phyloP scores from a whole-genome alignment of 2,797 vertebrate genomes.

The Psittacula derbiana region DNA sequence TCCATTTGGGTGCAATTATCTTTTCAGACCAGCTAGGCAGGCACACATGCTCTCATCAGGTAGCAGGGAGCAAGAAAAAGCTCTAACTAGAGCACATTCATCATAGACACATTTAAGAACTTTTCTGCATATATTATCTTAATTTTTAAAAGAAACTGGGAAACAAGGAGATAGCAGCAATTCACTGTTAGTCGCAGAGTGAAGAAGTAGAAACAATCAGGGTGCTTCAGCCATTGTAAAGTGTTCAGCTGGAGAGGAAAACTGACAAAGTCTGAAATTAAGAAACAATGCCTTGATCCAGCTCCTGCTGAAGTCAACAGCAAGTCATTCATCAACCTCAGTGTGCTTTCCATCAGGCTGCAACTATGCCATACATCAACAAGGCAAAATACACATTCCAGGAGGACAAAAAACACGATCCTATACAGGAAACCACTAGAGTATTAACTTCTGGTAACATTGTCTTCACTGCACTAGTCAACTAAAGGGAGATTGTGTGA shows the following conservation, averaged over 20 bases:
- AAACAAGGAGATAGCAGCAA: slow-evolving; percentile 72
- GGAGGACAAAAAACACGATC: slow-evolving; percentile 71
- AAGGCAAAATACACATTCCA: slow-evolving; percentile 1
- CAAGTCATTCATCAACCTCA: background rate
- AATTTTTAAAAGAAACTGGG: slow-evolving; percentile 21
- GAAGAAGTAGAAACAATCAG: slow-evolving; percentile 53
- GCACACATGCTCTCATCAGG: slow-evolving; percentile 64
- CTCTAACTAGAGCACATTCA: background rate
- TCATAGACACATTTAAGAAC: background rate
- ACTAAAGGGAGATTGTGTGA: background rate
- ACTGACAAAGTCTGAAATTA: background rate
- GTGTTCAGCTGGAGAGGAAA: slow-evolving; percentile 34
- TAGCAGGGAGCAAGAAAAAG: slow-evolving; percentile 1
- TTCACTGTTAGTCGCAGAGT: slow-evolving; percentile 74
- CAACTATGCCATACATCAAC: background rate
- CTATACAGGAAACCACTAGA: background rate
- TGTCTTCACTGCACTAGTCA: background rate
- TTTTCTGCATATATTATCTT: background rate
- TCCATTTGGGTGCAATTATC: background rate
- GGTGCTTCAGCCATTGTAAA: slow-evolving; percentile 68
- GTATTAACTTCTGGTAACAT: background rate
- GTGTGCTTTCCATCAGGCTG: slow-evolving; percentile 1
- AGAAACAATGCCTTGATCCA: slow-evolving; percentile 15
- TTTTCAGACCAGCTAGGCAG: slow-evolving; percentile 39
- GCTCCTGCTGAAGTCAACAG: slow-evolving; percentile 11